Evolutionary conservation across 2,797 vertebrate species (phyloP), one percentile per base, ranked within the genome.

Genomic region (Gouania willdenowi): DNA sequence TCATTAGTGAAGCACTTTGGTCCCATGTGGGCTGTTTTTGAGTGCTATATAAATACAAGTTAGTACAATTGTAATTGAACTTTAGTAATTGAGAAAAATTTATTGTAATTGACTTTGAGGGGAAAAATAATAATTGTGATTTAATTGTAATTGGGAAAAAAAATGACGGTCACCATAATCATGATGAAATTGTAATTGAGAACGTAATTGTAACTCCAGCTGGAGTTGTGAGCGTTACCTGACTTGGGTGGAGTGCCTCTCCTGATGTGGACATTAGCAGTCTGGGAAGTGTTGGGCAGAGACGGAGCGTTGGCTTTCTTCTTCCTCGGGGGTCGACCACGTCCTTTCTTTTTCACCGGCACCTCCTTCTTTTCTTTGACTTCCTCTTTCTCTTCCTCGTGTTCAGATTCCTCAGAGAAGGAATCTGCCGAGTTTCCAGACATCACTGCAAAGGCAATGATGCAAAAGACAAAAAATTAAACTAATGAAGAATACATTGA

Each of bases 401-500:
- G 50, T 6, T 86, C 86, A 0, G 88, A 87, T 8, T 88, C 84
- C 5, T 88, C 88, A 0, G 89, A 88, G 59, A 91, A 81, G 2
- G 88, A 89, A 34, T 90, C 88, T 0, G 71, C 88, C 0, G 89
- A 90, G 59, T 90, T 87, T 15, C 85, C 89, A 2, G 88, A 90
- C 87, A 90, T 88, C 22, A 91, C 89, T 91, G 67, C 1, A 14
- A 10, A 20, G 4, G 2, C 20, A 6, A 6, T 20, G 6, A 20
- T 20, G 20, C 6, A 20, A 20, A 6, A 32, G 12, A 44, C 10
- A 6, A 31, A 12, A 47, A 18, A 35, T 2, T 34, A 1, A 5
- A n/a, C n/a, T n/a, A n/a, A n/a, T n/a, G n/a, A n/a, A n/a, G n/a
- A n/a, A n/a, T n/a, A n/a, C n/a, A n/a, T n/a, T n/a, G n/a, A n/a